phyloP scores from a whole-genome alignment of 2,888 invertebrate genomes.

The Sericinus montela region DNA sequence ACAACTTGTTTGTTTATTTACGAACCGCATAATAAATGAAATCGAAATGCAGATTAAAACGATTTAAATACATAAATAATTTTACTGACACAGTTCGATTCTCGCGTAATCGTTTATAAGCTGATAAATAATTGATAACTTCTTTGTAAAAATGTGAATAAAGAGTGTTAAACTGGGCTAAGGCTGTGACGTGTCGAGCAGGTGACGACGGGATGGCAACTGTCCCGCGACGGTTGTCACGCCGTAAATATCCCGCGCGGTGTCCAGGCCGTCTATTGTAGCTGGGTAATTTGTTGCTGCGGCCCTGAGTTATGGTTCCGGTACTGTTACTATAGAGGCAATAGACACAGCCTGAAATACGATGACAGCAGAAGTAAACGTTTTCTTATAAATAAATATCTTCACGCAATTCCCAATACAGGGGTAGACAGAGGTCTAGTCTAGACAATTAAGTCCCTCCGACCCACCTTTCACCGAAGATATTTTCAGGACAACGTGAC shows the following conservation, averaged over 20 bases:
- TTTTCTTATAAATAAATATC: too few species aligned
- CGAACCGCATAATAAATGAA: not conserved
- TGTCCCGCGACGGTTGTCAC: slow-evolving; percentile 13
- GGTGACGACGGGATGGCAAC: not conserved
- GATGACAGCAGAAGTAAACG: too few species aligned
- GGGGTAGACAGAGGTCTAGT: too few species aligned
- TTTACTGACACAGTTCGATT: slow-evolving; percentile 12
- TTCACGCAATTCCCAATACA: too few species aligned
- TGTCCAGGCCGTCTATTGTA: slow-evolving; percentile 17
- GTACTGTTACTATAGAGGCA: slow-evolving; percentile 7
- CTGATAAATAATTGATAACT: slow-evolving; percentile 15
- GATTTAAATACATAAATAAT: slow-evolving; percentile 6
- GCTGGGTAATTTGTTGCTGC: slow-evolving; percentile 16
- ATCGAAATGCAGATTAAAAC: slow-evolving; percentile 13
- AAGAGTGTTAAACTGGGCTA: not conserved
- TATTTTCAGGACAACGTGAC: too few species aligned
- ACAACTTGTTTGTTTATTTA: not conserved
- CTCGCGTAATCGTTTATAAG: slow-evolving; percentile 6
- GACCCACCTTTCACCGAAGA: too few species aligned
- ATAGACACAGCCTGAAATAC: not conserved
- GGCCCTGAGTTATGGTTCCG: slow-evolving; percentile 19
- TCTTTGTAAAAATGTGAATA: slow-evolving; percentile 11
- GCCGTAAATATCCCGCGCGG: slow-evolving; percentile 14
- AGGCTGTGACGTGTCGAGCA: slow-evolving; percentile 5
- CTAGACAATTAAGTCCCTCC: too few species aligned